A percentile compares a stretch with the other conserved stretches of the same genome.
Evolutionary conservation across 2,888 invertebrate genomes (phyloP).

Genomic region (Onthophagus sagittarius): DNA sequence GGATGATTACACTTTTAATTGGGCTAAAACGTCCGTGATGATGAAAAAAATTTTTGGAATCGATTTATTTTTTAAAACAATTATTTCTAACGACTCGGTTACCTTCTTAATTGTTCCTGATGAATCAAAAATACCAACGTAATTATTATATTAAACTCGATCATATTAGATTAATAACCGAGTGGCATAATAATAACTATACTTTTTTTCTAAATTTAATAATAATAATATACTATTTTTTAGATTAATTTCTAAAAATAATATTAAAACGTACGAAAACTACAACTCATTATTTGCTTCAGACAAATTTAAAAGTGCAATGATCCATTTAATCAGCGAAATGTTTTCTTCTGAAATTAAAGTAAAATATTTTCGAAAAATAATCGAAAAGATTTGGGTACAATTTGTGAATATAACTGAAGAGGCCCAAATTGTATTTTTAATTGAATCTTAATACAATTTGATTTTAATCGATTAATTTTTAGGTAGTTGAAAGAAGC

Average conservation of each 20-base stretch:
- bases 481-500: neutral
- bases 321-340: neutral
- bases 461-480: neutral
- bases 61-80: conserved; percentile 1
- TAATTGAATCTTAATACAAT: neutral
- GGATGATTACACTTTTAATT: conserved; percentile 1
- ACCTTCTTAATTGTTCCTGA: neutral
- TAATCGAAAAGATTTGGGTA: neutral
- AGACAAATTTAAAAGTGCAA: neutral
- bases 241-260: neutral
- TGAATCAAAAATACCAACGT: neutral
- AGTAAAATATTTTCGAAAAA: neutral
- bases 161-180: too few relatives aligned
- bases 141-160: too few relatives aligned
- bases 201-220: too few relatives aligned
- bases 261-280: neutral
- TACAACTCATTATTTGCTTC: neutral
- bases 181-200: too few relatives aligned
- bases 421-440: neutral
- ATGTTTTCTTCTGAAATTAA: neutral
- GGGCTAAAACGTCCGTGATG: conserved; percentile 4
- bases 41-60: conserved; percentile 1
- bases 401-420: neutral
- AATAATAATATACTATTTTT: too few relatives aligned
- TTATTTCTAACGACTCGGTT: neutral